Evolutionary conservation across 1,140 invertebrate genomes (phyloP), one percentile per base, ranked within the genome.

Genomic region (Melanaphis sacchari): DNA sequence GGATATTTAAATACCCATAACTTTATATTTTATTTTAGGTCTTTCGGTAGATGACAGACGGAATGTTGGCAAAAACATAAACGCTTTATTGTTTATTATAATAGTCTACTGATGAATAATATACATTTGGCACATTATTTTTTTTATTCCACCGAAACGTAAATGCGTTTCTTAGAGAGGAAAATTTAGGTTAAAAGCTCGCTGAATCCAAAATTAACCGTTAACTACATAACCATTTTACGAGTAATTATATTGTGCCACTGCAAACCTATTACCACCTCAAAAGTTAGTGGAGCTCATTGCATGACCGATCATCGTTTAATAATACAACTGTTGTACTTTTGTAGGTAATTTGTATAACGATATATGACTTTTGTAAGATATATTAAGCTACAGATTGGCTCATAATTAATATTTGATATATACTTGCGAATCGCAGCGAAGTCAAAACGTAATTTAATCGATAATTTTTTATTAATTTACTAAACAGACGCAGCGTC

Each of bases 31-130:
- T 49, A 36, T 49, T 49, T 88, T 49, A 22, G 87, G 87, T 88
- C n/a, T 15, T 43, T 15, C 84, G 84, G 31, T 11, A 38, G 7
- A 40, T 15, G 31, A 49, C 31, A 24, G 31, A 88, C 21, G 49
- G 49, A 90, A 90, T 54, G 49, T 90, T 90, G 49, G 88, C 88
- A 54, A 90, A 90, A 90, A 90, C 88, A 90, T 52, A 54, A 88
- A 88, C 43, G 43, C 31, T 49, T 76, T 76, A 76, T 76, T n/a
- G 18, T 76, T n/a, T 76, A 76, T n/a, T 76, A 76, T 76, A 76
- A 76, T 76, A 76, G 59, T 76, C 31, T 31, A n/a, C n/a, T 49
- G 87, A 90, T 36, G 88, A 54, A 54, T 36, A 36, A 52, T 88
- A 38, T 21, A 76, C 59, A 88, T 90, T 54, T 54, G 88, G 46